Evolutionary conservation across 2,888 invertebrate genomes (phyloP).

Genomic region (Euplagia quadripunctaria): DNA sequence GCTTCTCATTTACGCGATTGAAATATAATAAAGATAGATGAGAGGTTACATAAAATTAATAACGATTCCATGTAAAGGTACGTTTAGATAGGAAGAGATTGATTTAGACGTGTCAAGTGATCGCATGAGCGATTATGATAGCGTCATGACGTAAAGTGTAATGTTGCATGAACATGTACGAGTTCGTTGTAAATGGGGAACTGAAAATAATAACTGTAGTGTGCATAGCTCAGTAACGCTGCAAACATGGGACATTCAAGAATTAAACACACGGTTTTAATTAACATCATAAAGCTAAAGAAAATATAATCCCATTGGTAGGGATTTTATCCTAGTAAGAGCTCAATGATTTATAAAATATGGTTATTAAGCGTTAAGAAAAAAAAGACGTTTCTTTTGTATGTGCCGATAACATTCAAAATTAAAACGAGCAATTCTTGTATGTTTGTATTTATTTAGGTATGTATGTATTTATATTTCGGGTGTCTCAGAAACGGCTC

Average conservation of each 20-base stretch:
- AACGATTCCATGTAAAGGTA: slow-evolving; percentile 30
- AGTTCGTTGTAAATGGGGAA: background rate
- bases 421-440: no score
- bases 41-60: slow-evolving; percentile 26
- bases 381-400: background rate
- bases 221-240: background rate
- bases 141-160: slow-evolving; percentile 12
- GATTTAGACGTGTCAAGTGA: slow-evolving; percentile 39
- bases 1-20: slow-evolving; percentile 5
- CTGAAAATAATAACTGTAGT: background rate
- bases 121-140: slow-evolving; percentile 39
- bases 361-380: background rate
- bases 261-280: background rate
- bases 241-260: background rate
- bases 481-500: no score
- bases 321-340: background rate
- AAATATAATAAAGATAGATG: slow-evolving; percentile 22
- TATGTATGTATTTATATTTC: no score
- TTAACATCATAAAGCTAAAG: background rate
- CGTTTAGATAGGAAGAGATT: slow-evolving; percentile 40
- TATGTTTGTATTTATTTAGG: no score
- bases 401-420: background rate
- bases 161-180: background rate
- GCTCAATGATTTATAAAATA: background rate
- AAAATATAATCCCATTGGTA: background rate